These are phyloP conservation scores for Hedychridium roseum DNA, from an alignment of 2,888 invertebrate species.

Conservation along the genomic window DNA sequence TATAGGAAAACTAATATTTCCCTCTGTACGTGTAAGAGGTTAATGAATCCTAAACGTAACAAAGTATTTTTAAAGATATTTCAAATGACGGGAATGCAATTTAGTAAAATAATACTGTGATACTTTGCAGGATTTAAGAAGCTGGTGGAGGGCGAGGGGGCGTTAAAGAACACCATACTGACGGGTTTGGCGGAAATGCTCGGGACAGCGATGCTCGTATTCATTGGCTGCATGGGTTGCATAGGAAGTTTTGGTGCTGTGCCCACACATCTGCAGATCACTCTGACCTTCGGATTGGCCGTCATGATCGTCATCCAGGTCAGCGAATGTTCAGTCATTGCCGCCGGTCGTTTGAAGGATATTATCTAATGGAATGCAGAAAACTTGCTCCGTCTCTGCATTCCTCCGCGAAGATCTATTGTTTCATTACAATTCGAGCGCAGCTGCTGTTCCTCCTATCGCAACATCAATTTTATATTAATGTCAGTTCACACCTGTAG, in stretches of 20 bases:
- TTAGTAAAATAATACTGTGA: too few relatives aligned
- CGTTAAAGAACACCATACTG: slow-evolving; percentile 37
- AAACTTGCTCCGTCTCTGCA: too few relatives aligned
- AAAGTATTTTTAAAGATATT: too few relatives aligned
- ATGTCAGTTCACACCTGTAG: too few relatives aligned
- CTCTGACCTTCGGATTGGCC: slow-evolving; percentile 58
- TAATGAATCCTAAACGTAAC: too few relatives aligned
- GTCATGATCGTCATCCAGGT: slow-evolving; percentile 62
- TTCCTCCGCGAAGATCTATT: neutral
- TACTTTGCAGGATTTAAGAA: slow-evolving; percentile 38
- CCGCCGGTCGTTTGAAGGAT: too few relatives aligned
- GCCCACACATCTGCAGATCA: slow-evolving; percentile 50
- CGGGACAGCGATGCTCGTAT: slow-evolving; percentile 57
- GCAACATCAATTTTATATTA: too few relatives aligned
- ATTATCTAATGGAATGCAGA: too few relatives aligned
- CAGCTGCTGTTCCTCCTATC: neutral
- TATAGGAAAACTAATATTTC: too few relatives aligned
- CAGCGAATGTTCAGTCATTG: too few relatives aligned
- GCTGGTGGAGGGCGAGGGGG: slow-evolving; percentile 40
- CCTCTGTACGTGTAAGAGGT: too few relatives aligned
- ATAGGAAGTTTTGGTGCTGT: slow-evolving; percentile 41
- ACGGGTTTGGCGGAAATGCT: slow-evolving; percentile 56
- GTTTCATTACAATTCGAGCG: neutral
- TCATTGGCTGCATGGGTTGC: slow-evolving; percentile 60
- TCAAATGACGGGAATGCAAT: too few relatives aligned